Base-by-base conservation (phyloP, 2,113 vertebrate species). In the Oncorhynchus nerka region DNA sequence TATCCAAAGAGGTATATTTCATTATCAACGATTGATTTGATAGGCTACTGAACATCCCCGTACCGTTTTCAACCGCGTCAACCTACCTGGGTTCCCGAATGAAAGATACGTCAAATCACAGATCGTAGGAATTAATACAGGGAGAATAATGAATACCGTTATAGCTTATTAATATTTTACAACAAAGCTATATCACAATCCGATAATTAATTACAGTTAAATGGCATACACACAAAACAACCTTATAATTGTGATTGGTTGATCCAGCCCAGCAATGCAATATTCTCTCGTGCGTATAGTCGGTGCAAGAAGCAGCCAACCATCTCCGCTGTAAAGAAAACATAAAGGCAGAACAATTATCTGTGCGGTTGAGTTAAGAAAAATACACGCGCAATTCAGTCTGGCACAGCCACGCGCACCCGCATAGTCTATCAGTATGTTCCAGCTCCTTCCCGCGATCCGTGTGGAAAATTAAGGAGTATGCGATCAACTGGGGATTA, bases 71-170 rank as follows among this genome's bases (percentile, higher is more conserved):
- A 45, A 45, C 8, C 39, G 97, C 97, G 98, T 97, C 99, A 99
- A 99, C 96, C 97, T 99, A 99, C 97, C 97, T 99, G 39, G 39
- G 8, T 8, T 45, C 39, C 8, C 39, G 34, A 45, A 45, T 45
- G 39, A 45, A 45, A 45, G 8, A 45, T 45, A 7, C 39, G 8
- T 9, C 39, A 45, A 9, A 11, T 45, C 39, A 45, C 39, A 45
- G 39, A 45, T 2, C 8, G 7, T 45, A 45, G 39, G 39, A 45
- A 45, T 45, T 45, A 45, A 45, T 45, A 45, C 39, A 45, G 39
- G 8, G 39, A 9, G 39, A 45, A 45, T 45, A 45, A 3, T 11
- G 2, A 45, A 45, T 8, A 8, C 7, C 7, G 1, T 2, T 39
- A 8, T 45, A 45, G 39, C 8, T 8, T 45, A 45, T 26, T 26